Conservation (phyloP, 2,113 vertebrate species). For the Hemicordylus capensis region DNA sequence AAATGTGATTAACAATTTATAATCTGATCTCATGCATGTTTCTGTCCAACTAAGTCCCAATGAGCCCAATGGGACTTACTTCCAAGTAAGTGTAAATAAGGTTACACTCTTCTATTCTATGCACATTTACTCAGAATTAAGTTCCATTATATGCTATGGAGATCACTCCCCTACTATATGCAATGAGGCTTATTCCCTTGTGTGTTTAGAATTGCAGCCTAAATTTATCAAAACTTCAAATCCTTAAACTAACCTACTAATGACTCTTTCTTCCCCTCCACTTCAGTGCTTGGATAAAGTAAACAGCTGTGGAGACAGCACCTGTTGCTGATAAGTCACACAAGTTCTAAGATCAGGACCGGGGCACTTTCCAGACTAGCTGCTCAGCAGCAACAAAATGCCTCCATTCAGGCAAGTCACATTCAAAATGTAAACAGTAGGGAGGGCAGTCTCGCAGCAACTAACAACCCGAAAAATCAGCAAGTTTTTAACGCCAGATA, state of each 20-base stretch:
- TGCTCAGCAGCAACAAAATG: no score
- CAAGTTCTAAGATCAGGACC: no score
- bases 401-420: no score
- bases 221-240: neutral
- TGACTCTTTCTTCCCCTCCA: neutral
- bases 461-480: no score
- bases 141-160: no score
- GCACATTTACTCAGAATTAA: no score
- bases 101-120: neutral
- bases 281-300: neutral
- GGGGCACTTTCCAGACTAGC: no score
- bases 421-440: no score
- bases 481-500: no score
- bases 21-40: neutral
- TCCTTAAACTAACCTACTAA: neutral
- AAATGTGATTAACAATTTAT: neutral
- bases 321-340: no score
- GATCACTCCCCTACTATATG: no score
- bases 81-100: neutral
- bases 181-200: neutral
- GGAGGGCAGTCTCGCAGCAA: no score
- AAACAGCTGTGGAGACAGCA: neutral
- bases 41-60: neutral
- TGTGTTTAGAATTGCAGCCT: neutral
- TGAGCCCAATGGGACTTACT: neutral